Conservation (phyloP, 2,113 vertebrate genomes). For the Hystrix brachyura region DNA sequence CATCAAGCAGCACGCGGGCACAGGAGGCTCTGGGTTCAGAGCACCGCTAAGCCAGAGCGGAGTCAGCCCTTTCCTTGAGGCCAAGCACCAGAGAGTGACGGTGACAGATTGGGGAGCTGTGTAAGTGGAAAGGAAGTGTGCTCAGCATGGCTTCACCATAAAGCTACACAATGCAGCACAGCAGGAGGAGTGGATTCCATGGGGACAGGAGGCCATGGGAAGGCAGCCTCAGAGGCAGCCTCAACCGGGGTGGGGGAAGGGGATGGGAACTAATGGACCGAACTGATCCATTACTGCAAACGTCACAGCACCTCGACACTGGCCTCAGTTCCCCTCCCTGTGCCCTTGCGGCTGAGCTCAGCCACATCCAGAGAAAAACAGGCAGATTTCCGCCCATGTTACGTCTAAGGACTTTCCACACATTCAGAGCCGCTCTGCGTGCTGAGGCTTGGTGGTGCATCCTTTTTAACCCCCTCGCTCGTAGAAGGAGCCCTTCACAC, state of each 20-base stretch:
- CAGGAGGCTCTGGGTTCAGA: conserved; percentile 39
- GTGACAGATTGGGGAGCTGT: conserved; percentile 51
- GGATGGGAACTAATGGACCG: background rate
- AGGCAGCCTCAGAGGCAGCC: background rate
- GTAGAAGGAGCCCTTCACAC: background rate
- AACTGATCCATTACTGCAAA: fast-evolving
- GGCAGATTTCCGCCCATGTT: fast-evolving
- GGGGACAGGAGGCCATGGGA: background rate
- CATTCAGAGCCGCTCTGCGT: background rate
- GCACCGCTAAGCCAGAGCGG: background rate
- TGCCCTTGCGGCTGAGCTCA: fast-evolving
- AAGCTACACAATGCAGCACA: background rate
- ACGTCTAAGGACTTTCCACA: background rate
- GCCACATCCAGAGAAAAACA: background rate
- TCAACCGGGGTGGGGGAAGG: background rate
- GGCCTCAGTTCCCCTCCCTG: fast-evolving
- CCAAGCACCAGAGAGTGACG: conserved; percentile 67
- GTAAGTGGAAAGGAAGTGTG: conserved; percentile 57
- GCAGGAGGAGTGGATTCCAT: background rate
- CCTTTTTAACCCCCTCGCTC: background rate
- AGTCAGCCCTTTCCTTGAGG: conserved; percentile 61
- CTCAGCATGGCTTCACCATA: background rate
- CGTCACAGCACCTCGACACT: fast-evolving
- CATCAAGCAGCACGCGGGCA: no score
- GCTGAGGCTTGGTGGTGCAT: background rate